Evolutionary conservation across 2,797 vertebrate species (phyloP), one percentile per base, ranked within the genome.

Genomic region (Yasuhikotakia modesta): DNA sequence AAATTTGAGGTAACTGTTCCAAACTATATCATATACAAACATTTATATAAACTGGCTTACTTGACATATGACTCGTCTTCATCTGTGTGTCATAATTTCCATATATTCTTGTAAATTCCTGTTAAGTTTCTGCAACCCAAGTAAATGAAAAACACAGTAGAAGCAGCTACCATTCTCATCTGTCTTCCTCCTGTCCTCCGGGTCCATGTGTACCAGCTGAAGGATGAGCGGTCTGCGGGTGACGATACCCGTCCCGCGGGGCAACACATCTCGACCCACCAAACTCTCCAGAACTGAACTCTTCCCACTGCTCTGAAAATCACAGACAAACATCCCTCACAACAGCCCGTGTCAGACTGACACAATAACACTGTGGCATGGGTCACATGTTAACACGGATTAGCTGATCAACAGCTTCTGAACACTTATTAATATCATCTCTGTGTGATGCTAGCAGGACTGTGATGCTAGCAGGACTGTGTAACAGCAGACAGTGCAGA

Each of bases 261-360:
- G 98, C 69, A 99, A 91, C 79, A 99, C 91, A 90, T 99, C 98
- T 78, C 91, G 91, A 66, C 98, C 98, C 77, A 99, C 97, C 46
- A 99, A 92, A 87, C 96, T 98, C 90, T 99, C 98, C 84, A 99
- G 89, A 78, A 99, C 97, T 1, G 97, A 99, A 90, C 97, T 99
- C 89, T 99, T 99, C 71, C 98, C 98, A 78, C 98, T 99, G 92
- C 98, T 99, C 98, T 99, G 94, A 91, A 73, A 77, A 27, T 13
- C 8, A 81, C 14, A 73, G 27, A 13, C 10, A 4, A 64, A 64
- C 13, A 8, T 39, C 35, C 7, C 35, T 39, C 35, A 35, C 1
- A 39, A 0, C 35, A 39, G n/a, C n/a, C n/a, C n/a, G n/a, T n/a
- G n/a, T n/a, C n/a, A n/a, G n/a, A n/a, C 10, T 7, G 35, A 6